These are phyloP conservation scores for Cremastinae sp. DNA, from an alignment of 2,888 invertebrate species.

Conservation along the genomic window DNA sequence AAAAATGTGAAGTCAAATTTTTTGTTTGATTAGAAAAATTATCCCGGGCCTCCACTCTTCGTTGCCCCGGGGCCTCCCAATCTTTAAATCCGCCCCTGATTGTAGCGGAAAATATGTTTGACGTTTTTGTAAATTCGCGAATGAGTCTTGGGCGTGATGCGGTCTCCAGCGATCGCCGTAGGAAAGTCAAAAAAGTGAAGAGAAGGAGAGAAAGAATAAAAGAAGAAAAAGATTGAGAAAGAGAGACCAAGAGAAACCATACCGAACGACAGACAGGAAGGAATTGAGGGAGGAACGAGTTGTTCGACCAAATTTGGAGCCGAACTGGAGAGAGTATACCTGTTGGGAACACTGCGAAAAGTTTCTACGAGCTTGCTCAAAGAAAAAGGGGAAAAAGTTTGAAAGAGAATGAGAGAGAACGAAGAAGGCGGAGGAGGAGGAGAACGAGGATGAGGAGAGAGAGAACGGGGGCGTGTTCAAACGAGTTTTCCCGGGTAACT, in stretches of 20 bases:
- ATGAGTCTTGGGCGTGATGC: slow-evolving; percentile 42
- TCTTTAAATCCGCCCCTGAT: slow-evolving; percentile 38
- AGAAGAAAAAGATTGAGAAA: neutral
- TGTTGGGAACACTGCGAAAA: slow-evolving; percentile 59
- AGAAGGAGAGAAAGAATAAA: slow-evolving; percentile 6
- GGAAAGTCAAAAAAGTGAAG: slow-evolving; percentile 25
- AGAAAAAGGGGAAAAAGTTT: slow-evolving; percentile 24
- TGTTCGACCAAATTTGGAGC: slow-evolving; percentile 48
- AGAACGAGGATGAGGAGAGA: slow-evolving; percentile 63
- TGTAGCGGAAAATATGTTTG: slow-evolving; percentile 62
- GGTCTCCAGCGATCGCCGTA: slow-evolving; percentile 26
- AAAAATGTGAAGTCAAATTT: too few species aligned
- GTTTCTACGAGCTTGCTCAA: slow-evolving; percentile 59
- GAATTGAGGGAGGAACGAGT: slow-evolving; percentile 20
- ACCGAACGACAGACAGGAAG: too few species aligned
- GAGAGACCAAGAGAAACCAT: slow-evolving; percentile 15
- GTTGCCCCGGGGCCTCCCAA: slow-evolving; percentile 27
- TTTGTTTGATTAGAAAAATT: too few species aligned
- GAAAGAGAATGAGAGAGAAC: slow-evolving; percentile 53
- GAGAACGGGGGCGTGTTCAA: slow-evolving; percentile 67
- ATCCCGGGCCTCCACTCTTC: slow-evolving; percentile 49
- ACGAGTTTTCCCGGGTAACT: slow-evolving; percentile 74
- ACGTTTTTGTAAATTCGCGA: slow-evolving; percentile 55
- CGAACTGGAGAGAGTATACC: slow-evolving; percentile 44
- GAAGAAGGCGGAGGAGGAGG: slow-evolving; percentile 53